These are phyloP conservation scores for Drosophila cardini DNA, from an alignment of 1,140 invertebrate species.

Conservation along the genomic window DNA sequence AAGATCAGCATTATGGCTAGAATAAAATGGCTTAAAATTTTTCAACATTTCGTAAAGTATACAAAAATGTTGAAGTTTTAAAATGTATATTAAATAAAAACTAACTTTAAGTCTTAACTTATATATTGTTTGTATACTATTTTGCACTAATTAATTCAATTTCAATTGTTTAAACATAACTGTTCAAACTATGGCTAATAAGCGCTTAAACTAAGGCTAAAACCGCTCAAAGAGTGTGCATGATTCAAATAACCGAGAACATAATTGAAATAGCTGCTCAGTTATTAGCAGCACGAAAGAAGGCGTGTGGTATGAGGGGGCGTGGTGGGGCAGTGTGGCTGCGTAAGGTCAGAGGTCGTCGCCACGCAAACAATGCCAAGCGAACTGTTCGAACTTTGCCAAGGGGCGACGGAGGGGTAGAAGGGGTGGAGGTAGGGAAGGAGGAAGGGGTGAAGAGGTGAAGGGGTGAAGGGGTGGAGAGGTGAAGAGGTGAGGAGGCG, in stretches of 20 bases:
- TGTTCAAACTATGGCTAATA: constrained; percentile 17
- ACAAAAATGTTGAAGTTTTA: too few species aligned
- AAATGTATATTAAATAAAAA: too few species aligned
- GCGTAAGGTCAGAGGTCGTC: constrained; percentile 5
- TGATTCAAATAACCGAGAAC: constrained; percentile 58
- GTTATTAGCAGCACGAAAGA: constrained; percentile 9
- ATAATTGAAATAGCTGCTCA: constrained; percentile 67
- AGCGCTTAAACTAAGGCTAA: constrained; percentile 26
- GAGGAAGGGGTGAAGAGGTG: neutral
- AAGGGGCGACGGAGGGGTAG: constrained; percentile 10
- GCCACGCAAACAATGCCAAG: constrained; percentile 56
- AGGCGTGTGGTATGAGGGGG: neutral
- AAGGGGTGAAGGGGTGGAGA: neutral
- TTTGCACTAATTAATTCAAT: too few species aligned
- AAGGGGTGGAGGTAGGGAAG: too few species aligned
- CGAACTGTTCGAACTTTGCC: constrained; percentile 66
- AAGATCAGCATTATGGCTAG: too few species aligned
- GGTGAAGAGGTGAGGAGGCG: neutral
- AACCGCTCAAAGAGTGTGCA: constrained; percentile 21
- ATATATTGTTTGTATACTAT: too few species aligned
- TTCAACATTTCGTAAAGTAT: too few species aligned
- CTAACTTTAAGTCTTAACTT: too few species aligned
- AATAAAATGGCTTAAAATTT: too few species aligned
- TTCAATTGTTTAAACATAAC: neutral
- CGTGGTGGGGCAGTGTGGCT: neutral